phyloP scores from a whole-genome alignment of 2,888 invertebrate genomes.

The Spodoptera exigua region DNA sequence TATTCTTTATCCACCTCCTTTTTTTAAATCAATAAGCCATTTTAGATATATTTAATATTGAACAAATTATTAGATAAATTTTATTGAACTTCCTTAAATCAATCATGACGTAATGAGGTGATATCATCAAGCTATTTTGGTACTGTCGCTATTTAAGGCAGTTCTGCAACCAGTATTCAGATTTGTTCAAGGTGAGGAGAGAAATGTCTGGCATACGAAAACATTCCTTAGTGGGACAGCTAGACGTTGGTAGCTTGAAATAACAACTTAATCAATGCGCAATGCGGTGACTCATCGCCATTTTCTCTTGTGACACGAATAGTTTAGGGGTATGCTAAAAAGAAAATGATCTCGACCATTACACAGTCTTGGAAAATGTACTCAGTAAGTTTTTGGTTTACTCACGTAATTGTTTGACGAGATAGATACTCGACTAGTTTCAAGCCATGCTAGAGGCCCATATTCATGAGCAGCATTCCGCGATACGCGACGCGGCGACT shows the following conservation, averaged over 20 bases:
- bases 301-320: slow-evolving; percentile 11
- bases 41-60: no score
- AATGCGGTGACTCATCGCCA: slow-evolving; percentile 24
- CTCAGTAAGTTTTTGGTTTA: no score
- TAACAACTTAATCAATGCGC: slow-evolving; percentile 6
- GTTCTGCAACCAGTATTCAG: slow-evolving; percentile 40
- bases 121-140: slow-evolving; percentile 44
- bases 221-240: slow-evolving; percentile 28
- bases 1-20: no score
- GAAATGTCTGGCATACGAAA: slow-evolving; percentile 38
- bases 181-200: slow-evolving; percentile 51
- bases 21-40: no score
- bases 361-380: no score
- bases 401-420: no score
- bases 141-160: slow-evolving; percentile 49
- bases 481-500: no score
- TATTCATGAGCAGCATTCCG: no score
- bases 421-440: no score
- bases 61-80: no score
- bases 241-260: slow-evolving; percentile 15
- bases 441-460: no score
- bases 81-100: no score
- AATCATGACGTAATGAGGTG: slow-evolving; percentile 54
- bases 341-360: neutral
- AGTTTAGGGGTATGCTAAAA: neutral